Evolutionary conservation across 2,888 invertebrate genomes (phyloP), one percentile per base, ranked within the genome.

Genomic region (Cylindroiulus punctatus): DNA sequence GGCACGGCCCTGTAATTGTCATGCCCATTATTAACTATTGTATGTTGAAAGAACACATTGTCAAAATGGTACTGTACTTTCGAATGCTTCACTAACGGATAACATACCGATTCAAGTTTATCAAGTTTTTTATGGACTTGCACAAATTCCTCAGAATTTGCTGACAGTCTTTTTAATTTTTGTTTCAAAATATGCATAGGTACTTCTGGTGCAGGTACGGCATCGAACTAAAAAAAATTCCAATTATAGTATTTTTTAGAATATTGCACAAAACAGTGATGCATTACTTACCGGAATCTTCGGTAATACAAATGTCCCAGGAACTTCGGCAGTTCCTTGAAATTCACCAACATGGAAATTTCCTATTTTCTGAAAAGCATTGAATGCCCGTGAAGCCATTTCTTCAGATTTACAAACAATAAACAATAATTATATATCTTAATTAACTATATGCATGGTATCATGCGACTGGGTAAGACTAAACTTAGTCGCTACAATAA

Each of bases 191-290:
- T 90, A 44, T 89, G 90, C 47, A 91, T 87, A 7, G 91, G 91
- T 1, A 92, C 92, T 88, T 92, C 91, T 83, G 90, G 90, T 52
- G 91, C 90, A 12, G 90, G 89, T 8, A 92, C 91, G 52, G 91
- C 90, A 89, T 91, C 91, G 87, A 85, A 87, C 90, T 90, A 87
- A 17, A 87, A 30, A 30, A 65, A 19, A 40, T 83, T 19, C 17
- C 1, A 8, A 17, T 42, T 7, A 76, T 76, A 3, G 12, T 8
- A 19, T 7, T 30, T 4, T 44, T 44, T 44, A 40, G 8, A 8
- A 30, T 76, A 10, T 30, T 30, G 1, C 30, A 5, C 1, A 12
- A 76, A 12, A 14, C 14, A 76, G 30, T 30, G 22, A 76, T n/a
- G 4, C 17, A 44, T 81, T 44, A 14, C 81, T 57, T 87, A 88